Evolutionary conservation across 2,113 vertebrate genomes (phyloP).

Genomic region (Felis catus): F.catus_Fca126_mat1.0 CM031419.1:149268001-149268500

Average conservation of each 20-base stretch:
- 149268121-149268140: not conserved
- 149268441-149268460: conserved; percentile 14
- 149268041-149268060: conserved; percentile 27
- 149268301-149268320: not conserved
- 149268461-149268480: not conserved
- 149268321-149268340: not conserved
- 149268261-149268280: conserved; percentile 32
- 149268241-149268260: not conserved
- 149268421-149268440: not conserved
- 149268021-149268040: conserved; percentile 4
- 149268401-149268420: not conserved
- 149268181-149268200: not conserved
- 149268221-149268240: not conserved
- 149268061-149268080: not conserved
- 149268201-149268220: not conserved
- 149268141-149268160: not conserved
- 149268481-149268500: not conserved
- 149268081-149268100: not conserved
- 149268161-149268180: not conserved
- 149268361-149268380: not conserved
- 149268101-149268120: conserved; percentile 6
- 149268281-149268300: not conserved
- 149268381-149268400: not conserved
- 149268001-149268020: not conserved
- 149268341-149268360: not conserved